Evolutionary conservation across 2,113 vertebrate genomes (phyloP).

Genomic region (Tiliqua scincoides): DNA sequence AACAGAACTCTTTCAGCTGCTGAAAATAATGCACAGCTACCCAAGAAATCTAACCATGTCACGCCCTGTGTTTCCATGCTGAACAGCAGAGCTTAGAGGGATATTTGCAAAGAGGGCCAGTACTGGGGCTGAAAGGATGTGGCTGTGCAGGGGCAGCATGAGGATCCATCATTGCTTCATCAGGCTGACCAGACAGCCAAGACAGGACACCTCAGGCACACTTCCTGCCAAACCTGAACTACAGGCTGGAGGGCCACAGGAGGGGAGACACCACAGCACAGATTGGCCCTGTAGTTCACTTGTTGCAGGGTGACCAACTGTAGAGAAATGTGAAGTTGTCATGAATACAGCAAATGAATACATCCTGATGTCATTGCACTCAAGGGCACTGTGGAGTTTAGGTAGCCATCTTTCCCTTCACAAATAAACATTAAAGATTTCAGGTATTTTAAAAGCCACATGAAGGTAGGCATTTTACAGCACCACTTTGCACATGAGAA

Average conservation of each 20-base stretch:
- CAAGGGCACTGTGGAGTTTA: neutral
- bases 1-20: neutral
- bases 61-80: neutral
- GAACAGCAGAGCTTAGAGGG: neutral
- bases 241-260: neutral
- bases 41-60: neutral
- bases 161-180: neutral
- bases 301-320: neutral
- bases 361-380: constrained; percentile 12
- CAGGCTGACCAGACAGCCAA: neutral
- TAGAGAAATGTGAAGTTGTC: neutral
- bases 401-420: neutral
- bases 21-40: neutral
- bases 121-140: neutral
- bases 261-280: neutral
- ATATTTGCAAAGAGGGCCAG: neutral
- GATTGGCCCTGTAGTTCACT: neutral
- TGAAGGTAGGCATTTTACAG: neutral
- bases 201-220: neutral
- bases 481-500: neutral
- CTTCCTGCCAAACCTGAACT: neutral
- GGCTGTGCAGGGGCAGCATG: neutral
- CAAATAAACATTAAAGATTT: too few species aligned
- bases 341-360: constrained; percentile 7
- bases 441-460: neutral